Evolutionary conservation across 2,797 vertebrate genomes (phyloP), one percentile per base, ranked within the genome.

Genomic region (Knipowitschia caucasica): DNA sequence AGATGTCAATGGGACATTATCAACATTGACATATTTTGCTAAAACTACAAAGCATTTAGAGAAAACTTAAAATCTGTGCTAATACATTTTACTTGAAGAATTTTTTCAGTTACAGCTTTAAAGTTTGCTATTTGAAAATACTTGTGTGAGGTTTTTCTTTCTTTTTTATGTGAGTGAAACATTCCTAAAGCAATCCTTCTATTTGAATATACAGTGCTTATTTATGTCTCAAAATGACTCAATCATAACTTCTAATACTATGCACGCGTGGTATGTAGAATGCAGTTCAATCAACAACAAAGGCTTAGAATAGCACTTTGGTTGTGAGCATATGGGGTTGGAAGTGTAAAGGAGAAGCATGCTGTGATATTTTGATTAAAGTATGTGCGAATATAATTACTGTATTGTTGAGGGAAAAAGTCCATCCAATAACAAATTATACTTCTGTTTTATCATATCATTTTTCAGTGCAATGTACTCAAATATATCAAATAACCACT

Each of bases 361-460:
- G 35, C 1, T 36, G 6, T 2, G 17, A 38, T 39, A 39, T 21
- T 39, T 11, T 12, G 36, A 9, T 39, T 21, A 39, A 38, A 18
- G 15, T 20, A 73, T 62, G 73, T 53, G 14, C 71, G 67, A 80
- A 77, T 83, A n/a, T 78, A 80, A 80, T 72, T 53, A 54, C 53
- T 54, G 53, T 50, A 59, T 71, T 67, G 31, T 35, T 43, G n/a
- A n/a, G 35, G 4, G 68, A 53, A 70, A 69, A 59, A 49, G 46
- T 34, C 18, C 63, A 36, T 20, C 11, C 11, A 40, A 40, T 38
- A 8, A 18, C 7, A 38, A 39, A 11, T 1, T 42, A 42, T 23
- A 24, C 39, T 14, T 6, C 39, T 25, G n/a, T n/a, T n/a, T n/a
- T n/a, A n/a, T n/a, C n/a, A 5, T 20, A 20, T 18, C 7, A 42